Evolutionary conservation across 2,888 invertebrate genomes (phyloP).

Genomic region (Diadromus collaris): DNA sequence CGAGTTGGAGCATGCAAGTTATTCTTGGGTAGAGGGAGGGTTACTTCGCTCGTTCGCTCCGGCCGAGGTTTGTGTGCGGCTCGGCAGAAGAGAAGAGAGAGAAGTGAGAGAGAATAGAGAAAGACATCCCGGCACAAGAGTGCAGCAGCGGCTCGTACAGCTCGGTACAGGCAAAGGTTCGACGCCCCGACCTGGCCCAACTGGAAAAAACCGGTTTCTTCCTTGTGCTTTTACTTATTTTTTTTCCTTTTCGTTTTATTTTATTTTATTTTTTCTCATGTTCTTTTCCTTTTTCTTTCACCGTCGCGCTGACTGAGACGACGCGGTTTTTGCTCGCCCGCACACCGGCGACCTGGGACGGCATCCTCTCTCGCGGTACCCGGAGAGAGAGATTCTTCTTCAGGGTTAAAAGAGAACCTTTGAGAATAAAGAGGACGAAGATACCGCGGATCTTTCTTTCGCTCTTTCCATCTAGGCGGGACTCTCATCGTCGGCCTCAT

Average conservation of each 20-base stretch:
- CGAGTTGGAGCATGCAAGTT: slow-evolving; percentile 75
- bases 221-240: slow-evolving; percentile 66
- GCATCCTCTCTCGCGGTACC: slow-evolving; percentile 34
- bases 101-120: slow-evolving; percentile 14
- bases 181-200: slow-evolving; percentile 81
- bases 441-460: slow-evolving; percentile 46
- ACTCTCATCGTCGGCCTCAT: not conserved
- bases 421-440: slow-evolving; percentile 47
- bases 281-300: slow-evolving; percentile 50
- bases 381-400: slow-evolving; percentile 23
- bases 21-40: slow-evolving; percentile 78
- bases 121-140: slow-evolving; percentile 8
- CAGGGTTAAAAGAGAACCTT: slow-evolving; percentile 18
- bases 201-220: slow-evolving; percentile 81
- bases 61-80: slow-evolving; percentile 53
- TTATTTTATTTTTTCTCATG: slow-evolving; percentile 4
- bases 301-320: slow-evolving; percentile 54
- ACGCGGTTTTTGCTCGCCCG: slow-evolving; percentile 75
- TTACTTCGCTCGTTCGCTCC: slow-evolving; percentile 56
- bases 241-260: not conserved
- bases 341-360: slow-evolving; percentile 33
- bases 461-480: slow-evolving; percentile 31
- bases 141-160: slow-evolving; percentile 72
- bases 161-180: slow-evolving; percentile 72
- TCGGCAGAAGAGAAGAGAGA: slow-evolving; percentile 3